These are phyloP conservation scores for Talpa occidentalis DNA, from an alignment of 2,113 vertebrate genomes.

Conservation along the genomic window DNA sequence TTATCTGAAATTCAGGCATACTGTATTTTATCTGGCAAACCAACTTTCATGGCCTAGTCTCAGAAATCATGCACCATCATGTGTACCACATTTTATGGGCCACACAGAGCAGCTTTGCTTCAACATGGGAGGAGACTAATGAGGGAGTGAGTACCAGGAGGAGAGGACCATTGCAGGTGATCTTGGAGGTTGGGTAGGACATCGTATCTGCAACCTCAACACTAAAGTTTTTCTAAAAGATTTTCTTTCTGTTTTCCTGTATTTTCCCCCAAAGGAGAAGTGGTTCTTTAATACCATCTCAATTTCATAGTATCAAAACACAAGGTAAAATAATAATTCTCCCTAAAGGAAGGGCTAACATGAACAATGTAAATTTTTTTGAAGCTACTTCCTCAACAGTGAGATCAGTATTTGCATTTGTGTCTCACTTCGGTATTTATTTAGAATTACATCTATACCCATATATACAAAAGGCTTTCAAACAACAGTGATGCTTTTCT, in stretches of 20 bases:
- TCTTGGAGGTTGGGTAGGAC: not conserved
- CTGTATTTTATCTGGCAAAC: not conserved
- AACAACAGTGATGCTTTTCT: not conserved
- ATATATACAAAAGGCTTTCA: not conserved
- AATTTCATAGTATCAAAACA: not conserved
- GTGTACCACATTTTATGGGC: not conserved
- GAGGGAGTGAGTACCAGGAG: not conserved
- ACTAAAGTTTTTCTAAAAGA: not conserved
- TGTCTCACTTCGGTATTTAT: not conserved
- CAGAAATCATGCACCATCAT: not conserved
- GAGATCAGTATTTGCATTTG: not conserved
- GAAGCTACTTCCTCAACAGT: not conserved
- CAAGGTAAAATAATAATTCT: slow-evolving; percentile 8
- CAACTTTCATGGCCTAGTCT: not conserved
- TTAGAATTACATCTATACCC: slow-evolving; percentile 25
- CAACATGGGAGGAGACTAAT: fast-evolving
- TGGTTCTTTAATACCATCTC: not conserved
- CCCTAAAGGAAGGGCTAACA: not conserved
- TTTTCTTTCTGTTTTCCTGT: not conserved
- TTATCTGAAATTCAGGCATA: not conserved
- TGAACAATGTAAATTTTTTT: not conserved
- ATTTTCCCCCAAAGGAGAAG: not conserved
- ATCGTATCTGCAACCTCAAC: not conserved
- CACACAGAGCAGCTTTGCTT: not conserved
- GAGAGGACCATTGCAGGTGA: fast-evolving